These are phyloP conservation scores for Drosophila bocki DNA, from an alignment of 1,140 invertebrate genomes.

Conservation along the genomic window DNA sequence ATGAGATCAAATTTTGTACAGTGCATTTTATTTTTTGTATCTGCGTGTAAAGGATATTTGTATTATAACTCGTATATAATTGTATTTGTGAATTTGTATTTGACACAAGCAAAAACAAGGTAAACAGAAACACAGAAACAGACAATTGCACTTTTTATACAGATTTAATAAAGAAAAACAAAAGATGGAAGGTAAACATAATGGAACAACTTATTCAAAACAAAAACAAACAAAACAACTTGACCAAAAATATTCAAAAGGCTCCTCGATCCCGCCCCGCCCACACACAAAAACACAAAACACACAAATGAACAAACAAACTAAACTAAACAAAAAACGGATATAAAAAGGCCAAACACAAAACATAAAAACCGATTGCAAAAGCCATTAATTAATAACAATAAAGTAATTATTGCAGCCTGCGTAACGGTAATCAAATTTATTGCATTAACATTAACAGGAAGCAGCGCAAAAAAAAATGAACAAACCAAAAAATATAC, in stretches of 20 bases:
- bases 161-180: slow-evolving; percentile 53
- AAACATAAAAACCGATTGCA: slow-evolving; percentile 46
- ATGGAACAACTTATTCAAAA: slow-evolving; percentile 24
- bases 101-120: slow-evolving; percentile 45
- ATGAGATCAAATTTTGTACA: slow-evolving; percentile 67
- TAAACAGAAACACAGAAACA: slow-evolving; percentile 59
- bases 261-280: slow-evolving; percentile 52
- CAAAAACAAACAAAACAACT: slow-evolving; percentile 52
- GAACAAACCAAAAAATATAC: slow-evolving; percentile 12
- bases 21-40: slow-evolving; percentile 76
- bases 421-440: slow-evolving; percentile 47
- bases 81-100: slow-evolving; percentile 76
- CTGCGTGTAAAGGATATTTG: slow-evolving; percentile 73
- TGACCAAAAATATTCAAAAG: slow-evolving; percentile 55
- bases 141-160: slow-evolving; percentile 78
- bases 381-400: slow-evolving; percentile 55
- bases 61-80: slow-evolving; percentile 79
- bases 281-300: slow-evolving; percentile 30
- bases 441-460: slow-evolving; percentile 58
- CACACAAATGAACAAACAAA: slow-evolving; percentile 33
- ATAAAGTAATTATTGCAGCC: slow-evolving; percentile 51
- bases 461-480: slow-evolving; percentile 16
- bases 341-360: slow-evolving; percentile 16
- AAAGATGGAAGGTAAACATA: slow-evolving; percentile 24
- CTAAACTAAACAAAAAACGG: slow-evolving; percentile 12